Evolutionary conservation across 2,113 vertebrate species (phyloP).

Genomic region (Ovibos moschatus): DNA sequence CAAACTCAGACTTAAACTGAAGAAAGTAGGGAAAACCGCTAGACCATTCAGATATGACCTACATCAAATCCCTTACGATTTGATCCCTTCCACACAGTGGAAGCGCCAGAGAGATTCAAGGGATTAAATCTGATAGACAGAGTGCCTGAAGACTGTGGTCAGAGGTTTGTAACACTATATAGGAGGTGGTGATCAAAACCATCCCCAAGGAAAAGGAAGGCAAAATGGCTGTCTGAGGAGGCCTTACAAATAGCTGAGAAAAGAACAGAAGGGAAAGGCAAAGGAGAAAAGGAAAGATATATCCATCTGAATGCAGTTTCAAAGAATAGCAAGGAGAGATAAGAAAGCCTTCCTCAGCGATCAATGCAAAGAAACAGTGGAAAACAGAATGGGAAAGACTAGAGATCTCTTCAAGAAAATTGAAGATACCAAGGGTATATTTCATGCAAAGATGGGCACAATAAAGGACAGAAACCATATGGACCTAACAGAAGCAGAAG

Average conservation of each 20-base stretch:
- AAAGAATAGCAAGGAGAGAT: not conserved
- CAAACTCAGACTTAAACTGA: not conserved
- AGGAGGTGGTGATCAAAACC: not conserved
- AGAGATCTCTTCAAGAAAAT: not conserved
- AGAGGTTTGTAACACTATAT: fast-evolving
- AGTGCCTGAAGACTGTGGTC: not conserved
- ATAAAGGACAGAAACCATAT: not conserved
- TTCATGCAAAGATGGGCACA: not conserved
- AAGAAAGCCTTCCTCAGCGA: not conserved
- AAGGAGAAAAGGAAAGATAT: not conserved
- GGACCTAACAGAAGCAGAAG: not conserved
- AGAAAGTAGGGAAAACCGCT: not conserved
- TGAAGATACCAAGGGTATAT: not conserved
- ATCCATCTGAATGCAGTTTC: not conserved
- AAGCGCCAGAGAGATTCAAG: not conserved
- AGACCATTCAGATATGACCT: not conserved
- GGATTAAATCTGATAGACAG: not conserved
- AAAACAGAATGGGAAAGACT: not conserved
- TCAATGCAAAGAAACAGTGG: not conserved
- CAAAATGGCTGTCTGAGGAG: not conserved
- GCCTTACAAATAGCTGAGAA: not conserved
- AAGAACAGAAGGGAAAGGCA: not conserved
- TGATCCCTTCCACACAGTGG: not conserved
- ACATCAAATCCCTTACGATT: not conserved
- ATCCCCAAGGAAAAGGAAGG: not conserved